phyloP scores from a whole-genome alignment of 2,888 invertebrate genomes.

The Andrena haemorrhoa region DNA sequence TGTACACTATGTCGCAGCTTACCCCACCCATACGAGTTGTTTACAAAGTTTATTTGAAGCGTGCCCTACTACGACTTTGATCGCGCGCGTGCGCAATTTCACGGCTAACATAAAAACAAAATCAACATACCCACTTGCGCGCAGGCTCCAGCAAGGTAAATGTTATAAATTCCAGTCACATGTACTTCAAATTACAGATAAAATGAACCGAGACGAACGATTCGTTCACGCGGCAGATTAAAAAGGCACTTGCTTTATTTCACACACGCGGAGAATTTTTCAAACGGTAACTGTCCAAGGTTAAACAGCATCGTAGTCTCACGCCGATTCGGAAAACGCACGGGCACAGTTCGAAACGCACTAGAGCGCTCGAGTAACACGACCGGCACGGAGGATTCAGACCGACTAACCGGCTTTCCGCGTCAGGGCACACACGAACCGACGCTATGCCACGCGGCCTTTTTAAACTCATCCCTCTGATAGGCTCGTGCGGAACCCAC shows the following conservation, averaged over 20 bases:
- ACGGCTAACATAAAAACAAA: slow-evolving; percentile 18
- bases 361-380: slow-evolving; percentile 46
- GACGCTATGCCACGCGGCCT: slow-evolving; percentile 64
- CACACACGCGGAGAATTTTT: background rate
- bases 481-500: slow-evolving; percentile 62
- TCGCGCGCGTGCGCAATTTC: slow-evolving; percentile 18
- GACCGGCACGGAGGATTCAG: slow-evolving; percentile 76
- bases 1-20: background rate
- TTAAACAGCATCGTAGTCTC: background rate
- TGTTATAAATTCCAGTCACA: slow-evolving; percentile 40
- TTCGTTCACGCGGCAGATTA: background rate
- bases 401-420: slow-evolving; percentile 83
- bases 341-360: slow-evolving; percentile 20
- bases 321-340: background rate
- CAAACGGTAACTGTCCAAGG: background rate
- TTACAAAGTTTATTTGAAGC: background rate
- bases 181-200: slow-evolving; percentile 10
- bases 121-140: slow-evolving; percentile 53
- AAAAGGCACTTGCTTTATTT: background rate
- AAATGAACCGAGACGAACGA: background rate
- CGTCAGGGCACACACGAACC: slow-evolving; percentile 75
- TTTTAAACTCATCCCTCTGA: slow-evolving; percentile 70
- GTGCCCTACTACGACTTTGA: background rate
- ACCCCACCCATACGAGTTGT: background rate
- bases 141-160: slow-evolving; percentile 5